phyloP scores from a whole-genome alignment of 2,113 vertebrate genomes.

The Cololabis saira region DNA sequence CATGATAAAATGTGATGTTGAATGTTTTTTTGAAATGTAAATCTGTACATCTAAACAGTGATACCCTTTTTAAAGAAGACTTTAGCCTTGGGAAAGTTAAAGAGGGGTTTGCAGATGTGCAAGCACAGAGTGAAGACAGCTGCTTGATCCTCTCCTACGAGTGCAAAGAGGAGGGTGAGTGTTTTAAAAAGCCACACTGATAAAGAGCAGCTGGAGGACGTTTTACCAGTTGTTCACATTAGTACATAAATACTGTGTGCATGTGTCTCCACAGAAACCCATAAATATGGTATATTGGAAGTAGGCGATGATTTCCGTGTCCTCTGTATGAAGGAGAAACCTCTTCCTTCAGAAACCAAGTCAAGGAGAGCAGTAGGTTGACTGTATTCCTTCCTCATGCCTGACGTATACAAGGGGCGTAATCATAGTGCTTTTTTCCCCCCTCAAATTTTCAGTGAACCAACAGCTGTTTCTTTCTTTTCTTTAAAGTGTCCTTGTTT shows the following conservation, averaged over 20 bases:
- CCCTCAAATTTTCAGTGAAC: no score
- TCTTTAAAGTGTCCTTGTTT: conserved; percentile 85
- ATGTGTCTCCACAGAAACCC: conserved; percentile 71
- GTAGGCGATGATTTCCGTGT: conserved; percentile 69
- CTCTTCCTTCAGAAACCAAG: conserved; percentile 72
- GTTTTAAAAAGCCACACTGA: no score
- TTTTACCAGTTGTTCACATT: no score
- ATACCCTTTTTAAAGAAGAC: conserved; percentile 86
- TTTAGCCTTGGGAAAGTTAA: conserved; percentile 79
- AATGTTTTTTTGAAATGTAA: neutral
- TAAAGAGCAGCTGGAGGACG: neutral
- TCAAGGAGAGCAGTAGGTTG: conserved; percentile 82
- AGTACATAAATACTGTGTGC: neutral
- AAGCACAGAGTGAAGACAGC: conserved; percentile 55
- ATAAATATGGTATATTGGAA: conserved; percentile 85
- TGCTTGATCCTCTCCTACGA: conserved; percentile 81
- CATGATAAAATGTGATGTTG: neutral
- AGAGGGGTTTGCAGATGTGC: conserved; percentile 66
- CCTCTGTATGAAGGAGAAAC: conserved; percentile 83
- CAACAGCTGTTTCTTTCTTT: neutral
- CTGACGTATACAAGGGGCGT: no score
- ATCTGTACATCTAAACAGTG: conserved; percentile 56
- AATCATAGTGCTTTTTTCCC: no score
- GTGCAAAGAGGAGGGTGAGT: conserved; percentile 83
- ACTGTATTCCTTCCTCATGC: no score